These are phyloP conservation scores for Parazoanthus atlanticus DNA, from an alignment of 92 coral and sea anemone genomes.

Conservation along the genomic window DNA sequence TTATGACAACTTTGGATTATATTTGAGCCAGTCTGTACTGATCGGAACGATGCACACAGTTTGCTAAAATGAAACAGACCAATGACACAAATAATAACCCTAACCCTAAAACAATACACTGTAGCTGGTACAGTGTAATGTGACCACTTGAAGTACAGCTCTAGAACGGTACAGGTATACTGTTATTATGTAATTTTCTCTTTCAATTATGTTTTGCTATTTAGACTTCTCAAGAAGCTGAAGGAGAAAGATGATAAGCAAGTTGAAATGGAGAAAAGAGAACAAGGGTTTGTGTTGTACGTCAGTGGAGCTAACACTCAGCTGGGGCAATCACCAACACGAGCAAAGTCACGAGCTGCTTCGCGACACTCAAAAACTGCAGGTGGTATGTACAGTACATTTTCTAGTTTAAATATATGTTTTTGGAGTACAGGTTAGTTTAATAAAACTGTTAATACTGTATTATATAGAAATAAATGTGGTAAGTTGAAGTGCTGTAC, in stretches of 20 bases:
- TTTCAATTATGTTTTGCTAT: not conserved
- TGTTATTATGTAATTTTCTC: not conserved
- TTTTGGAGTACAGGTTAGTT: too few species aligned
- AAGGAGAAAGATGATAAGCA: conserved; percentile 90
- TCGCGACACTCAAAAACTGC: conserved; percentile 94
- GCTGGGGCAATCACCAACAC: conserved; percentile 56
- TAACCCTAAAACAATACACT: too few species aligned
- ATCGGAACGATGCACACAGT: too few species aligned
- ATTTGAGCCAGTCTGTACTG: too few species aligned
- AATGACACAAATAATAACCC: too few species aligned
- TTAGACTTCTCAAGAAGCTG: conserved; percentile 77
- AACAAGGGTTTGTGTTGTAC: conserved; percentile 94
- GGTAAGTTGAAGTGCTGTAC: too few species aligned
- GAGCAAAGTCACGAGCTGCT: conserved; percentile 63
- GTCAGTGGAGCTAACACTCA: conserved; percentile 96
- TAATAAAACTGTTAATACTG: too few species aligned
- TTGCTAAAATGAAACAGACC: too few species aligned
- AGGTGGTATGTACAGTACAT: conserved; percentile 49
- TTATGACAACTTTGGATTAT: not conserved
- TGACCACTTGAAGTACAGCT: too few species aligned
- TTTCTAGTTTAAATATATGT: not conserved
- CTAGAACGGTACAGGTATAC: not conserved
- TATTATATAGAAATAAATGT: too few species aligned
- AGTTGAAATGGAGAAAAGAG: conserved; percentile 90
- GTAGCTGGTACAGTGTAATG: too few species aligned